Percentiles rank a stretch among this genome's conserved stretches.
Evolutionary conservation across 1,140 invertebrate genomes (phyloP).

Genomic region (Andricus grossulariae): DNA sequence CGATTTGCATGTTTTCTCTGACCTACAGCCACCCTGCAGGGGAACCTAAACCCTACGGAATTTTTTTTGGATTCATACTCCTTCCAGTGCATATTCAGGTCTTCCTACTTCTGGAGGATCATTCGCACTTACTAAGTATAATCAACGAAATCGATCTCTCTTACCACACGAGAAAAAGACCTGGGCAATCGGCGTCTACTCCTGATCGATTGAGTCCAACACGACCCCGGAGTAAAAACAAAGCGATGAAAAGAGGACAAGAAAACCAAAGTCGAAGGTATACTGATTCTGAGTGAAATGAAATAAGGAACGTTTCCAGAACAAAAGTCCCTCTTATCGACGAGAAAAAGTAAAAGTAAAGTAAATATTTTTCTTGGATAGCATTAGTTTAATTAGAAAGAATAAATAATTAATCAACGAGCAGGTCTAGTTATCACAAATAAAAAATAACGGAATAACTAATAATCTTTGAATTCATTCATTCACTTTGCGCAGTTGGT

Average conservation of each 20-base stretch:
- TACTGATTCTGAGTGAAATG: slow-evolving; percentile 8
- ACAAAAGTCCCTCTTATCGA: neutral
- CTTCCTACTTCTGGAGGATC: neutral
- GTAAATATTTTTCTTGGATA: no score
- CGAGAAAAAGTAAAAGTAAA: neutral
- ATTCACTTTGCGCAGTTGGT: no score
- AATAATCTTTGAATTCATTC: no score
- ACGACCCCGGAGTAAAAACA: neutral
- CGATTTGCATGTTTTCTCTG: no score
- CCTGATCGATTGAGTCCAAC: slow-evolving; percentile 10
- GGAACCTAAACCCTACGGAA: neutral
- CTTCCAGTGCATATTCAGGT: neutral
- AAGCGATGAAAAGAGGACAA: neutral
- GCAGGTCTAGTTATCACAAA: no score
- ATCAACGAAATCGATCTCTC: slow-evolving; percentile 10
- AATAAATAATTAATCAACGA: no score
- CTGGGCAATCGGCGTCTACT: neutral
- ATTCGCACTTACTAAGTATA: neutral
- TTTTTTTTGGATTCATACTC: neutral
- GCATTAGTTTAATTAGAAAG: no score
- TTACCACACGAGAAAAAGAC: neutral
- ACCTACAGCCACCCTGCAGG: no score
- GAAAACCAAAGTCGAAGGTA: neutral
- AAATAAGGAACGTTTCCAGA: neutral
- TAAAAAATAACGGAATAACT: no score